Evolutionary conservation across 1,140 invertebrate genomes (phyloP), one percentile per base, ranked within the genome.

Genomic region (Dryas iulia): DNA sequence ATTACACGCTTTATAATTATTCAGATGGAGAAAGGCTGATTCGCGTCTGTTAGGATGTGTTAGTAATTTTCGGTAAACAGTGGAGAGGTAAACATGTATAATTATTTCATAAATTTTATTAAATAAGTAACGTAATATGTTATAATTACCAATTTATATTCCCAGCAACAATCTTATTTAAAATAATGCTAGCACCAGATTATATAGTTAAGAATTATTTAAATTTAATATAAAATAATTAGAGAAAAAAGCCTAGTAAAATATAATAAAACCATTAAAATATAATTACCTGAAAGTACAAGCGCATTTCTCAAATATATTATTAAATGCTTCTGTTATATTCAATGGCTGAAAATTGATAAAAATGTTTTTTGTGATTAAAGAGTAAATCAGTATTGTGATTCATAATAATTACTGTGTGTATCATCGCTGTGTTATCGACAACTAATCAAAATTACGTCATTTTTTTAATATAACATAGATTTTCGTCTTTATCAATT

Each of bases 1-100:
- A 79, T 82, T 82, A 86, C 79, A 89, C 86, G 88, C 81, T 83
- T 82, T 84, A 71, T 84, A 80, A 83, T 82, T 86, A 78, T 73
- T 73, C 67, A 35, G 74, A 85, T 74, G 76, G 87, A 86, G 86
- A 90, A 89, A 87, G 83, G 77, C 77, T 66, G 59, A 71, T 72
- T 72, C 52, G 66, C 60, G 66, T 72, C 54, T 72, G 66, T 70
- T 74, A 59, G 66, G 65, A 62, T 74, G 61, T 69, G 73, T 75
- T 71, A 59, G 66, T 68, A 72, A 69, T 68, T 74, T 74, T 58
- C 8, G 23, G 31, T 56, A 25, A 56, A 47, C 23, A 56, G 21
- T 12, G 11, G 24, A 26, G 53, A 56, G 53, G 53, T 25, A 53
- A 53, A 56, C 53, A 47, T 47, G 39, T 18, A 39, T 39, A 47